Conservation (phyloP, 2,113 vertebrate species). For the Zapornia atra region DNA sequence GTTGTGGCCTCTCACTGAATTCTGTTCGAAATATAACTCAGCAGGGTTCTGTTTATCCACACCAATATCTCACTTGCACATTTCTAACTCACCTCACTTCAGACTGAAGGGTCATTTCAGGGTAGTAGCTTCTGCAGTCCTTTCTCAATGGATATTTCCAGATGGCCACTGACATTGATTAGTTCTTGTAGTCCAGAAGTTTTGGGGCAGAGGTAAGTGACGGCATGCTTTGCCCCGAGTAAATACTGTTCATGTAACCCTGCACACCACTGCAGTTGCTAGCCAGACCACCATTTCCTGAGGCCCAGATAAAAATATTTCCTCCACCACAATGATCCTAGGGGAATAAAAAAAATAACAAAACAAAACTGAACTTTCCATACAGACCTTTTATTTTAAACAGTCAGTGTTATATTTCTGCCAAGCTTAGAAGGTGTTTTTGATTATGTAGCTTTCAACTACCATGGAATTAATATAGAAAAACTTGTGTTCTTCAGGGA, state of each 20-base stretch:
- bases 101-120: not conserved
- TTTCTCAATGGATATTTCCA: not conserved
- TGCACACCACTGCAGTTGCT: constrained; percentile 10
- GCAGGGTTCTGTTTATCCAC: not conserved
- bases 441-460: constrained; percentile 66
- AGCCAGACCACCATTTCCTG: constrained; percentile 78
- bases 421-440: constrained; percentile 62
- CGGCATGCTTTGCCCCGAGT: constrained; percentile 7
- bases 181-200: not conserved
- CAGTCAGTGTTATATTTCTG: constrained; percentile 45
- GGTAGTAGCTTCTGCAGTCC: not conserved
- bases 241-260: constrained; percentile 62
- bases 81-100: not conserved
- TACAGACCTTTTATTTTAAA: constrained; percentile 72
- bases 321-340: constrained; percentile 71
- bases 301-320: constrained; percentile 80
- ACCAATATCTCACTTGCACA: not conserved
- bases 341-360: constrained; percentile 71
- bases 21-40: not conserved
- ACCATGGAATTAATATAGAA: constrained; percentile 61
- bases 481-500: constrained; percentile 56
- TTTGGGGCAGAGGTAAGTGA: not conserved
- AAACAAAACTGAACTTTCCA: constrained; percentile 69
- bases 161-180: not conserved
- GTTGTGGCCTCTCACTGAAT: not conserved